Base-by-base conservation (phyloP, 2,888 invertebrate genomes). In the Bellardia pandia region DNA sequence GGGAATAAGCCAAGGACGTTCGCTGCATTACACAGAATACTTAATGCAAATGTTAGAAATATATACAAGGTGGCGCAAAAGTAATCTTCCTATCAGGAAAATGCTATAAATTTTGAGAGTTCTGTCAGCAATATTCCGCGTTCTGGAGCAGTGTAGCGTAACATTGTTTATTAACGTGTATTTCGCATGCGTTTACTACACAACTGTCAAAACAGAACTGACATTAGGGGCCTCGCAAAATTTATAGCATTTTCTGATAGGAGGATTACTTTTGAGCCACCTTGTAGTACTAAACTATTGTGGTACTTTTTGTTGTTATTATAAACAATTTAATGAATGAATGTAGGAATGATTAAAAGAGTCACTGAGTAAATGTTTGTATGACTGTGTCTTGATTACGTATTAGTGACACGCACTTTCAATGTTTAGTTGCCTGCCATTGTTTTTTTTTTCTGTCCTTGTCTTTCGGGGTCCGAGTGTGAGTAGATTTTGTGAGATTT, bases 381-480 rank as follows among this genome's bases (percentile, higher is more conserved):
- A 14, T 40, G 14, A 40, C 23, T 56, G 23, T 76, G 51, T 8
- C 14, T 69, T 80, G 53, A 86, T 83, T 86, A 72, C 48, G 75
- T 83, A 83, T 86, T 75, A 30, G 23, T 71, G 79, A 76, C 86
- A 83, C 79, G 86, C 79, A 83, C 42, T 78, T 75, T 66, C 40
- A 66, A 58, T 71, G 23, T 71, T 72, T 14, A 23, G 0, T 13
- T 56, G 48, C 58, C 37, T 48, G 45, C 1, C 3, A 33, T 14
- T 37, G 48, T 69, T 48, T 48, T 69, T 48, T 4, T 48, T 51
- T 56, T 23, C 7, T 40, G 11, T 68, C 2, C 40, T 48, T 40
- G 4, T 62, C 23, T 42, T 60, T 23, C 8, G 3, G 42, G 13
- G 14, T 75, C 16, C 51, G 11, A n/a, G 4, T 40, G 40, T n/a